These are phyloP conservation scores for Agelastica alni DNA, from an alignment of 2,888 invertebrate species.

Conservation along the genomic window DNA sequence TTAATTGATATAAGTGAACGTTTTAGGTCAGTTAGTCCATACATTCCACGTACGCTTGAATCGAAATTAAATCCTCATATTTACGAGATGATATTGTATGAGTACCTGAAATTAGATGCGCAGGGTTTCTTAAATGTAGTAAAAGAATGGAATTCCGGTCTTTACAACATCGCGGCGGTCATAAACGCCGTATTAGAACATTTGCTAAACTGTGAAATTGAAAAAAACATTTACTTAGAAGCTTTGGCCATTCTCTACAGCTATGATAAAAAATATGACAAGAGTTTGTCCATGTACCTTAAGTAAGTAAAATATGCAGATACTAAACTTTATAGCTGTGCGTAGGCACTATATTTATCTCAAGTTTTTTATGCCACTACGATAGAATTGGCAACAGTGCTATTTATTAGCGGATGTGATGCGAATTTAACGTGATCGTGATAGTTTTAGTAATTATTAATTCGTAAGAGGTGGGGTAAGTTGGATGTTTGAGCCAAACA, in stretches of 20 bases:
- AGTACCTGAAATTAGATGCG: slow-evolving; percentile 84
- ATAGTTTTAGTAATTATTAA: too few species aligned
- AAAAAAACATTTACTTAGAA: slow-evolving; percentile 78
- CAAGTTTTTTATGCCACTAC: too few species aligned
- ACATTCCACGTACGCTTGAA: slow-evolving; percentile 75
- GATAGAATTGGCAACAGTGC: too few species aligned
- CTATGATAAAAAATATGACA: slow-evolving; percentile 86
- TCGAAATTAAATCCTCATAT: slow-evolving; percentile 79
- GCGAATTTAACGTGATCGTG: too few species aligned
- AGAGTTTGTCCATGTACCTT: slow-evolving; percentile 87
- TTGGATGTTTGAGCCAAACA: too few species aligned
- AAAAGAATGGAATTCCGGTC: slow-evolving; percentile 83
- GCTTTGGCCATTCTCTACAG: slow-evolving; percentile 88
- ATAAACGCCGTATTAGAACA: slow-evolving; percentile 86
- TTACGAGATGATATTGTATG: slow-evolving; percentile 93
- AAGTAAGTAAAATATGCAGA: slow-evolving; percentile 71
- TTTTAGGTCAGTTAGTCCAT: slow-evolving; percentile 72
- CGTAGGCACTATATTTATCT: too few species aligned
- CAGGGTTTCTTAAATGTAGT: slow-evolving; percentile 82
- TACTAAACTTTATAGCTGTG: too few species aligned
- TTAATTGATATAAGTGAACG: not conserved
- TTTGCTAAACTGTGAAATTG: slow-evolving; percentile 69
- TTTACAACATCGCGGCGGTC: slow-evolving; percentile 83
- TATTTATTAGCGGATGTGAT: too few species aligned
- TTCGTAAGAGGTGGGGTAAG: too few species aligned